These are phyloP conservation scores for Rana temporaria DNA, from an alignment of 2,113 vertebrate species.

Conservation along the genomic window DNA sequence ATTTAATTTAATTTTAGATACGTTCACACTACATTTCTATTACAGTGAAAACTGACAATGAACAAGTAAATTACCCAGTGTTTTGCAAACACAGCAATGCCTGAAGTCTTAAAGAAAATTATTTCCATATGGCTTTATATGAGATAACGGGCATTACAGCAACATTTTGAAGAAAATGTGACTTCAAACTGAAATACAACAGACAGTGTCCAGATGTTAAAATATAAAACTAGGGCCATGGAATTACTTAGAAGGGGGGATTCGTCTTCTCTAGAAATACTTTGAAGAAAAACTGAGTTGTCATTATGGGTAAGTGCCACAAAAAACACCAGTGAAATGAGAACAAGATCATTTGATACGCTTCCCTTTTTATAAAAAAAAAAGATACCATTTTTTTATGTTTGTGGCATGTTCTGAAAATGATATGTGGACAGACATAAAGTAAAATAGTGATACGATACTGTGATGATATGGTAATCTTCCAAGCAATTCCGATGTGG, in stretches of 20 bases:
- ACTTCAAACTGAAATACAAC: slow-evolving; percentile 49
- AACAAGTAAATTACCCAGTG: slow-evolving; percentile 4
- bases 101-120: slow-evolving; percentile 20
- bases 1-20: neutral
- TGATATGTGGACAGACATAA: too few relatives aligned
- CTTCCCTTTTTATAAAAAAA: too few relatives aligned
- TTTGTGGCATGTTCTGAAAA: too few relatives aligned
- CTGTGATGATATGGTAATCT: too few relatives aligned
- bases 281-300: slow-evolving; percentile 13
- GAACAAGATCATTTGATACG: neutral
- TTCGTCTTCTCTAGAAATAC: slow-evolving; percentile 30
- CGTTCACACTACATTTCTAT: neutral
- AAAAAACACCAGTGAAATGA: slow-evolving; percentile 17
- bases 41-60: slow-evolving; percentile 1
- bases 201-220: slow-evolving; percentile 52
- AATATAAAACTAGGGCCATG: slow-evolving; percentile 40
- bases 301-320: slow-evolving; percentile 5
- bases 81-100: slow-evolving; percentile 41
- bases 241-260: slow-evolving; percentile 24
- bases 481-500: too few relatives aligned
- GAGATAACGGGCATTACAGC: slow-evolving; percentile 43
- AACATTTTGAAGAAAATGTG: slow-evolving; percentile 40
- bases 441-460: too few relatives aligned
- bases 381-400: too few relatives aligned
- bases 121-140: slow-evolving; percentile 42